Evolutionary conservation across 2,113 vertebrate species (phyloP), one percentile per base, ranked within the genome.

Genomic region (Willisornis vidua): DNA sequence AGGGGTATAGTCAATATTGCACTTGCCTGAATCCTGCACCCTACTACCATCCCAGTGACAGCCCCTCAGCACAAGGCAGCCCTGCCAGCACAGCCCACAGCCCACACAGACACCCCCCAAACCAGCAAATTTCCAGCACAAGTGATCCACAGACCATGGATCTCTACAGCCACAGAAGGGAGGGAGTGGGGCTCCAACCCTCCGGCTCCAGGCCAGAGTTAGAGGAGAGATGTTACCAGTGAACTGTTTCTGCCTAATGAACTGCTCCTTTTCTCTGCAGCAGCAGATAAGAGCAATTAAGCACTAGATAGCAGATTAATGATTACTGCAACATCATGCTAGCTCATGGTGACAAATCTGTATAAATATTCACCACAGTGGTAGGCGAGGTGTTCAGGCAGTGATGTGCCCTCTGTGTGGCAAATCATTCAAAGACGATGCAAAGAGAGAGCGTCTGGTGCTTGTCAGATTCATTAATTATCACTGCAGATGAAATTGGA

Each of bases 281-380:
- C 80, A 70, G 88, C 93, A 97, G 95, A 85, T 88, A 95, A 96
- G 95, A 97, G 94, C 96, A 96, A 95, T 97, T 97, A 95, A 97
- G 83, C 93, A 95, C 85, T 35, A 92, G 95, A 92, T 92, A 96
- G 95, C 91, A 95, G 94, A 97, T 97, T 90, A 96, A 96, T 96
- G 95, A 94, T 91, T 95, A 90, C 94, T 94, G 90, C 90, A 88
- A 87, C 93, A 77, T 68, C 92, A 68, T 28, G 83, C 83, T 88
- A 90, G 88, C 91, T 97, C 85, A 82, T 92, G 94, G 95, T 96
- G 95, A 96, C 94, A 97, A 93, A 97, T 96, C 85, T 91, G 89
- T 82, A 90, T 95, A 97, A 97, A 95, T 82, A 96, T 75, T 92
- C 83, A 19, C 87, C 59, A n/a, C 46, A 22, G 93, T 85, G 80